Percentiles rank a stretch among this genome's conserved stretches.
phyloP scores from a whole-genome alignment of 2,888 invertebrate species.

The Eristalis pertinax region DNA sequence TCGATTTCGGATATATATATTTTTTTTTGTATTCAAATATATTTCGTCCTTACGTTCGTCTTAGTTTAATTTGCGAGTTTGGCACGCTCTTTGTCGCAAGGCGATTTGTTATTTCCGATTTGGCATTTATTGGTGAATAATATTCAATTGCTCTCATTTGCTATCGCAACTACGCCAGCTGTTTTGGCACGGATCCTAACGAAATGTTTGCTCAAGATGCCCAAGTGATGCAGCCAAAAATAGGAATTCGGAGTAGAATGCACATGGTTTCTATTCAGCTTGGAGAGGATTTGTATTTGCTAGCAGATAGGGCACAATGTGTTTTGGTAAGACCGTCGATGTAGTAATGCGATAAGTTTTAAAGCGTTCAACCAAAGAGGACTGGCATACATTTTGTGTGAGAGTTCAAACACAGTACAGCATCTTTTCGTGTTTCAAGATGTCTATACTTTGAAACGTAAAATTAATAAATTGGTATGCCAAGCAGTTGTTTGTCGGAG shows the following conservation, averaged over 20 bases:
- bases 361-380: too few relatives aligned
- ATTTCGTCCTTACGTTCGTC: neutral
- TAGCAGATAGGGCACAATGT: too few relatives aligned
- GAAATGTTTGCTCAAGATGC: neutral
- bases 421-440: too few relatives aligned
- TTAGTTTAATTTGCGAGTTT: slow-evolving; percentile 38
- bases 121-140: slow-evolving; percentile 48
- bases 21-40: neutral
- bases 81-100: slow-evolving; percentile 36
- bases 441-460: too few relatives aligned
- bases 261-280: neutral
- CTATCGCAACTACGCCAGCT: slow-evolving; percentile 1
- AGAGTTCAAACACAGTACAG: too few relatives aligned
- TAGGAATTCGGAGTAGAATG: neutral
- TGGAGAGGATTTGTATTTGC: too few relatives aligned
- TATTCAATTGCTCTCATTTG: slow-evolving; percentile 40
- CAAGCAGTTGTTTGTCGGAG: too few relatives aligned
- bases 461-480: too few relatives aligned
- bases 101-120: slow-evolving; percentile 41
- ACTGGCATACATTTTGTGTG: too few relatives aligned
- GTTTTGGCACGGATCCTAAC: neutral
- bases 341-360: too few relatives aligned
- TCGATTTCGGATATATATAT: slow-evolving; percentile 19
- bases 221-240: neutral
- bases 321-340: too few relatives aligned